Evolutionary conservation across 2,113 vertebrate species (phyloP).

Genomic region (Pseudorectes ferrugineus): DNA sequence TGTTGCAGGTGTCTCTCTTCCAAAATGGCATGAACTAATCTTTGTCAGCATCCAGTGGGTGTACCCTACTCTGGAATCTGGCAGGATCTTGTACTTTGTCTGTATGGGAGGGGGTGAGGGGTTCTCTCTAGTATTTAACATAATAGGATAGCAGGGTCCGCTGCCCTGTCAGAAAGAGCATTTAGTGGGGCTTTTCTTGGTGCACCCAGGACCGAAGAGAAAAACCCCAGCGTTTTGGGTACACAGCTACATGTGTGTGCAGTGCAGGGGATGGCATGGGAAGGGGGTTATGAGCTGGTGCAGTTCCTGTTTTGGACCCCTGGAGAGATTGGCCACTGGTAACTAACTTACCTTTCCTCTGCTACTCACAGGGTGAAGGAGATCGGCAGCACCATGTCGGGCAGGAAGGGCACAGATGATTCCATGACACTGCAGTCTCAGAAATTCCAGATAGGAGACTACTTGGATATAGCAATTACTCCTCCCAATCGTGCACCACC

Average conservation of each 20-base stretch:
- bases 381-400: conserved; percentile 91
- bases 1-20: neutral
- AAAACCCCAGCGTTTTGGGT: accelerated
- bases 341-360: neutral
- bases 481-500: conserved; percentile 92
- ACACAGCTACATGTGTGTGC: accelerated
- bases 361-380: conserved; percentile 86
- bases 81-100: neutral
- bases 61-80: neutral
- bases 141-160: neutral
- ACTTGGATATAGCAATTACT: conserved; percentile 95
- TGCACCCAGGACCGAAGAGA: neutral
- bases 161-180: neutral
- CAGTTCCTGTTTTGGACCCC: neutral
- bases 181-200: neutral
- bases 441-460: conserved; percentile 97
- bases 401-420: conserved; percentile 93
- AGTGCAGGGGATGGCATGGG: neutral
- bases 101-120: neutral
- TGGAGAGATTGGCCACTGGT: neutral
- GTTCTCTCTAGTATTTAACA: neutral
- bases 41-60: neutral
- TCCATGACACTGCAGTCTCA: conserved; percentile 97
- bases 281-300: accelerated
- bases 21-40: neutral